Conservation (phyloP, 1,140 invertebrate species). For the Eumaeus atala region DNA sequence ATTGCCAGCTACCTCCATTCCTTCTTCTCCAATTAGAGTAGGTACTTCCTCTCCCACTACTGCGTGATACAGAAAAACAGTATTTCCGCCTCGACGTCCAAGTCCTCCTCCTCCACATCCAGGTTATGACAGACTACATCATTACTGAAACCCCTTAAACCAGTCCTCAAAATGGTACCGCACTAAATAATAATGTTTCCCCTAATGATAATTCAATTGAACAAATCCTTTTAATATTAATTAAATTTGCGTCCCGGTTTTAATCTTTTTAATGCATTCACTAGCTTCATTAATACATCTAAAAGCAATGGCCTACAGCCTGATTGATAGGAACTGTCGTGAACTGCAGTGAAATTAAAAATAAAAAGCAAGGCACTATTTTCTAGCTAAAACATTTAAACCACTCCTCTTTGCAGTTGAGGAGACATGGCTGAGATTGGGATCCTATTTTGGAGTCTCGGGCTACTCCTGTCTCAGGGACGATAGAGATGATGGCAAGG, state of each 20-base stretch:
- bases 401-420: not conserved
- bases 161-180: too few relatives aligned
- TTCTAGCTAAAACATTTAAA: not conserved
- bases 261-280: too few relatives aligned
- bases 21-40: not conserved
- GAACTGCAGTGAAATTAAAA: conserved; percentile 8
- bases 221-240: too few relatives aligned
- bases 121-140: not conserved
- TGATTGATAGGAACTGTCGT: conserved; percentile 6
- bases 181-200: too few relatives aligned
- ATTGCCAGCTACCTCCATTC: too few relatives aligned
- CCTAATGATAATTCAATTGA: too few relatives aligned
- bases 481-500: conserved; percentile 7
- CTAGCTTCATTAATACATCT: not conserved
- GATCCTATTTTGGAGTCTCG: conserved; percentile 1
- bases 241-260: too few relatives aligned
- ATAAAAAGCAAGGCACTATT: not conserved
- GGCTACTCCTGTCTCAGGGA: conserved; percentile 8
- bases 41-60: conserved; percentile 12
- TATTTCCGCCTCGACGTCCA: not conserved
- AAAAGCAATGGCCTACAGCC: not conserved
- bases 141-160: not conserved
- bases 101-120: not conserved
- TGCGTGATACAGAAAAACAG: conserved; percentile 4
- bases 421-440: conserved; percentile 3